phyloP scores from a whole-genome alignment of 2,888 invertebrate genomes.

The Gnatocerus cornutus region DNA sequence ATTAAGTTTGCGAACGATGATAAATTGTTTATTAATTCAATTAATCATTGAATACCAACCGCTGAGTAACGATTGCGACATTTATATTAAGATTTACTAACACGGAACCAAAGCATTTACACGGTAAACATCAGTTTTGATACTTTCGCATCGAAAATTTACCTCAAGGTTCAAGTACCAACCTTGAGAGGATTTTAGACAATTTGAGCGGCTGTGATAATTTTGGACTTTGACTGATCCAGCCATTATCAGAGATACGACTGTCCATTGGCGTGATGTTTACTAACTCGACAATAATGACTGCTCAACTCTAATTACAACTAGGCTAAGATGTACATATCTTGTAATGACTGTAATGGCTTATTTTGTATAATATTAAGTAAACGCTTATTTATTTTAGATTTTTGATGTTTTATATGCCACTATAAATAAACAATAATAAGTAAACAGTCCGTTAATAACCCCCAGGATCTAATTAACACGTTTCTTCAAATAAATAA shows the following conservation, averaged over 20 bases:
- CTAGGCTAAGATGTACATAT: slow-evolving; percentile 29
- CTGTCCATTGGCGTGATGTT: slow-evolving; percentile 17
- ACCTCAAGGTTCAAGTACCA: too few relatives aligned
- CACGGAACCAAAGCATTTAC: slow-evolving; percentile 32
- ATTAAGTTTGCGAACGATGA: slow-evolving; percentile 16
- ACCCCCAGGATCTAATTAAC: neutral
- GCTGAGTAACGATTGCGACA: slow-evolving; percentile 8
- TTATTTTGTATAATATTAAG: slow-evolving; percentile 35
- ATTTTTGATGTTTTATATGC: slow-evolving; percentile 20
- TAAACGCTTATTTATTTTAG: slow-evolving; percentile 42
- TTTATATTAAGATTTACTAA: slow-evolving; percentile 23
- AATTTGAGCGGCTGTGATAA: slow-evolving; percentile 22
- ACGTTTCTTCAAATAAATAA: slow-evolving; percentile 17
- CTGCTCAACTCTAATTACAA: slow-evolving; percentile 40
- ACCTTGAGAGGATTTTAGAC: neutral
- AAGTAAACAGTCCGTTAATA: neutral
- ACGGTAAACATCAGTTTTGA: slow-evolving; percentile 17
- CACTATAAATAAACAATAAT: slow-evolving; percentile 15
- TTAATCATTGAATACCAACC: slow-evolving; percentile 6
- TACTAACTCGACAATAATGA: slow-evolving; percentile 38
- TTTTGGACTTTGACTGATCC: slow-evolving; percentile 21
- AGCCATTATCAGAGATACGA: slow-evolving; percentile 5
- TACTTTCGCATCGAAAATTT: neutral
- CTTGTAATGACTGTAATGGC: slow-evolving; percentile 27
- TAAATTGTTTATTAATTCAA: slow-evolving; percentile 22